These are phyloP conservation scores for Marmota flaviventris DNA, from an alignment of 2,113 vertebrate species.

Conservation along the genomic window DNA sequence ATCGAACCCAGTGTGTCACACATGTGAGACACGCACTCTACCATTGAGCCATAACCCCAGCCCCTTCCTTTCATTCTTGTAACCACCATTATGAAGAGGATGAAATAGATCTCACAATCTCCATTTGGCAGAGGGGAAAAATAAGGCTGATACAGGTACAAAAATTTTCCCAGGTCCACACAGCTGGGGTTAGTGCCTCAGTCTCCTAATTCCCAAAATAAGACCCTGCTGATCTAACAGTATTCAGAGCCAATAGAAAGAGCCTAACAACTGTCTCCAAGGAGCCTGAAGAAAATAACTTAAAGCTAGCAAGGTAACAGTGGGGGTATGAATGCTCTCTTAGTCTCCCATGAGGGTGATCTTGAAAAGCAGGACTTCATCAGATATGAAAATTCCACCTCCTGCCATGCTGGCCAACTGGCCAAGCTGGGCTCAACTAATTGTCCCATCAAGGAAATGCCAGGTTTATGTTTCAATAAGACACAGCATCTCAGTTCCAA, in stretches of 20 bases:
- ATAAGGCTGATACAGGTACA: not conserved
- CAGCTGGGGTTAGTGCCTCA: not conserved
- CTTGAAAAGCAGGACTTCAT: not conserved
- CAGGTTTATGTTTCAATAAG: conserved; percentile 13
- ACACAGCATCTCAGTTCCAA: conserved; percentile 13
- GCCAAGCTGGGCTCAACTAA: not conserved
- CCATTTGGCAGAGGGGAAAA: conserved; percentile 37
- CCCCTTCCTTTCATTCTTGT: conserved; percentile 31
- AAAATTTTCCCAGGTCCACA: conserved; percentile 40
- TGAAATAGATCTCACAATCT: not conserved
- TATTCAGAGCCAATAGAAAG: conserved; percentile 23
- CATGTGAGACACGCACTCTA: too few relatives aligned
- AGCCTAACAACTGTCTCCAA: not conserved
- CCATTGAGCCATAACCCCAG: too few relatives aligned
- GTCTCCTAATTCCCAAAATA: conserved; percentile 1
- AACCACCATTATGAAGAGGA: not conserved
- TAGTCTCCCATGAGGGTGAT: not conserved
- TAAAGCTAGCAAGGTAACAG: not conserved
- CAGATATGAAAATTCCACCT: not conserved
- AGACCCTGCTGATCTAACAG: not conserved
- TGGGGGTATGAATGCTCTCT: not conserved
- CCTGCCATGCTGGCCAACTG: not conserved
- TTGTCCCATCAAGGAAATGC: not conserved
- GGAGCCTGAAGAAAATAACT: not conserved
- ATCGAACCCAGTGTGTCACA: too few relatives aligned